Conservation (phyloP, 1,140 invertebrate genomes). For the Bilobella aurantiaca region DNA sequence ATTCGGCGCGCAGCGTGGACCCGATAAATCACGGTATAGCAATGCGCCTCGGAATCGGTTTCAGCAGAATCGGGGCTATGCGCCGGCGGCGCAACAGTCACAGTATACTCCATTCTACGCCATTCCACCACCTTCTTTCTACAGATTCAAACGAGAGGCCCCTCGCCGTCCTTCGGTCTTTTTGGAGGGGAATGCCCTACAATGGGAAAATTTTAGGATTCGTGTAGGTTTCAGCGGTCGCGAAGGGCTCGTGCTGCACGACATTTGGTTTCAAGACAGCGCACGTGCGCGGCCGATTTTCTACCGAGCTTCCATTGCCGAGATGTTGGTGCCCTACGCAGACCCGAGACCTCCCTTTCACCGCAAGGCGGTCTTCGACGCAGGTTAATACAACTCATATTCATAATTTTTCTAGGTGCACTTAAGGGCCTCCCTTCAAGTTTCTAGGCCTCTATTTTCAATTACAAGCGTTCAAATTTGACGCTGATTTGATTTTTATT, state of each 20-base stretch:
- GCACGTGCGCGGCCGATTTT: conserved; percentile 6
- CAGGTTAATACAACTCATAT: conserved; percentile 11
- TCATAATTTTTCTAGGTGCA: no score
- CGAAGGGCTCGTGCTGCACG: conserved; percentile 15
- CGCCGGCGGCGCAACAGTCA: background rate
- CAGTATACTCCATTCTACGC: background rate
- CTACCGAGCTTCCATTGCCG: conserved; percentile 13
- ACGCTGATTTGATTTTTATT: no score
- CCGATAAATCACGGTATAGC: no score
- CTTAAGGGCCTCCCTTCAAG: no score
- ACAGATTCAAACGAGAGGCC: background rate
- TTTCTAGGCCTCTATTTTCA: no score
- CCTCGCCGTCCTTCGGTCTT: background rate
- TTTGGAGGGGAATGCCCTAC: background rate
- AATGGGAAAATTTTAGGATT: background rate
- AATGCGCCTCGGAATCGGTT: background rate
- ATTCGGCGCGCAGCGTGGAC: no score
- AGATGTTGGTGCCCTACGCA: conserved; percentile 20
- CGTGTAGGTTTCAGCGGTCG: conserved; percentile 11
- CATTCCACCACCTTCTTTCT: background rate
- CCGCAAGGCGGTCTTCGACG: conserved; percentile 10
- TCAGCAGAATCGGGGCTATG: background rate
- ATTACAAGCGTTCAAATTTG: no score
- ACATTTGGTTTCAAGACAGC: conserved; percentile 14
- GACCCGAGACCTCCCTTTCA: conserved; percentile 1